Evolutionary conservation across 37 sponge, comb jelly and placozoan genomes (phyloP), one percentile per base, ranked within the genome.

Genomic region (Halisarca cf. caerulea): DNA sequence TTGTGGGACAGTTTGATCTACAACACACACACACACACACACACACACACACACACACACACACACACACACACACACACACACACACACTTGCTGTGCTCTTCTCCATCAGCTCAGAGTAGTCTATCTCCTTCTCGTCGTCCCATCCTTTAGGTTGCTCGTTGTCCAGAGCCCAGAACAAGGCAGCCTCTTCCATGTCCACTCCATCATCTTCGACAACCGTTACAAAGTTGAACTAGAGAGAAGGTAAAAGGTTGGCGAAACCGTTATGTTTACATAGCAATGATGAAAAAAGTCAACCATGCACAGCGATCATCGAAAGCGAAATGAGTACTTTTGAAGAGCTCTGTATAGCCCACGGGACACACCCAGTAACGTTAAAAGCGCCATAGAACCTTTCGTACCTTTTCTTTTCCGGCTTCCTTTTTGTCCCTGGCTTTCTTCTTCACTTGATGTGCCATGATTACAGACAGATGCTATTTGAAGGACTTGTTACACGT

Each of bases 41-140:
- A 54, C 57, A 17, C 57, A 54, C 57, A 54, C 57, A 54, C 57
- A 54, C 57, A 54, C 57, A 54, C 57, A 54, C 60, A 59, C 60
- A 59, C 60, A 59, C 60, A 59, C 60, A 59, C 60, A 59, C 60
- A 59, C 42, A 72, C n/a, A n/a, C n/a, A n/a, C 79, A 21, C 79
- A 38, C 79, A 23, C 53, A 40, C 44, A 68, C 42, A 83, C 72
- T 71, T 37, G 30, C 58, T 60, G 55, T 43, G 42, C 82, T 74
- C 51, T 59, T 81, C 57, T 43, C 82, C 35, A 37, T 42, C 62
- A 92, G 58, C 34, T 82, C 68, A 3, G 81, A 25, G 36, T 93
- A 93, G 80, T 93, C 88, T 7, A 93, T 53, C 47, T 93, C 93
- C 68, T 84, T 57, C n/a, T 87, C 88, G 1, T 93, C 85, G 34